A percentile compares a stretch with the other conserved stretches of the same genome.
These are phyloP conservation scores for Rhinogobius similis DNA, from an alignment of 2,113 vertebrate species.

Conservation along the genomic window DNA sequence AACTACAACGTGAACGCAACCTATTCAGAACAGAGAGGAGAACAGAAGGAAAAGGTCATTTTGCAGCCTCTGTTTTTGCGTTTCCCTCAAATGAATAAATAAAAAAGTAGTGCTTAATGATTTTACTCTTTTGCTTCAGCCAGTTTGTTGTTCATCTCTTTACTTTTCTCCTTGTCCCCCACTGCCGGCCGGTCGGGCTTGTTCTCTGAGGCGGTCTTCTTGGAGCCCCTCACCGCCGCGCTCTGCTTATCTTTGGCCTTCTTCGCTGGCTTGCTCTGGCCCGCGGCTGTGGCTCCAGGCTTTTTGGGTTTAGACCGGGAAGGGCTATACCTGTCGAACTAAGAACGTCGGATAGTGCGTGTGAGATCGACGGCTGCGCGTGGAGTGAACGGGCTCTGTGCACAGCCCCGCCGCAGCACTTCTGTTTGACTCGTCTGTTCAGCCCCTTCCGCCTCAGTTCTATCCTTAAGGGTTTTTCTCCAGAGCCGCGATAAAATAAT, in stretches of 20 bases:
- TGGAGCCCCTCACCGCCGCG: slow-evolving; percentile 80
- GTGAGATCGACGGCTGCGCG: slow-evolving; percentile 28
- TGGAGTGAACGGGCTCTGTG: too few relatives aligned
- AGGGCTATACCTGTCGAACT: slow-evolving; percentile 90
- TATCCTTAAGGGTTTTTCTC: too few relatives aligned
- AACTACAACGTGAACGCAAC: too few relatives aligned
- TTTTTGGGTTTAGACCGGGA: slow-evolving; percentile 93
- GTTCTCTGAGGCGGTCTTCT: slow-evolving; percentile 85
- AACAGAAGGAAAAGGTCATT: neutral
- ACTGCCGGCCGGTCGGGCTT: slow-evolving; percentile 79
- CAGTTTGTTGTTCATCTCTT: slow-evolving; percentile 99
- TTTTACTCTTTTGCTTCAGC: slow-evolving; percentile 99
- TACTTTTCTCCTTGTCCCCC: slow-evolving; percentile 93
- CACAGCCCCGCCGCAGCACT: too few relatives aligned
- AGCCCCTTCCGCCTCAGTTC: too few relatives aligned
- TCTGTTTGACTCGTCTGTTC: too few relatives aligned
- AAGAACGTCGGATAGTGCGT: slow-evolving; percentile 51
- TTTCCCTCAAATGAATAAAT: slow-evolving; percentile 54
- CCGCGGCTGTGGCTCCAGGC: slow-evolving; percentile 75
- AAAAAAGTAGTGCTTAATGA: slow-evolving; percentile 85
- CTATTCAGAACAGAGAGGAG: slow-evolving; percentile 18
- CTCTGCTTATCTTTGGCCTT: slow-evolving; percentile 97
- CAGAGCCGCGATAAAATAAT: too few relatives aligned
- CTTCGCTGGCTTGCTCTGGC: slow-evolving; percentile 85
- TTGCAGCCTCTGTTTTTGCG: slow-evolving; percentile 84